Evolutionary conservation across 1,140 invertebrate genomes (phyloP).

Genomic region (Pseudomyrmex concolor): DNA sequence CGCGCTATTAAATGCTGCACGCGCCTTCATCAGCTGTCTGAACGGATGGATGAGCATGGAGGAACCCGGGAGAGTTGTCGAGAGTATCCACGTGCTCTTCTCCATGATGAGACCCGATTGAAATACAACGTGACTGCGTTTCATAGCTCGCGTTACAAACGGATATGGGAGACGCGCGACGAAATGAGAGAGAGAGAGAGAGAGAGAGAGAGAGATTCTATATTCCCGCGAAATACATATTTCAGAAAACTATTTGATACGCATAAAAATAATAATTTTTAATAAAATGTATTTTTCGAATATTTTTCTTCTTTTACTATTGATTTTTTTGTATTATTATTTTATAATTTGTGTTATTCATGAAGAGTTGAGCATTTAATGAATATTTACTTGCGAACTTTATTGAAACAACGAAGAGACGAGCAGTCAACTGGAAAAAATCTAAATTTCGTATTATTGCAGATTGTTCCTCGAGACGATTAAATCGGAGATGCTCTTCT

Average conservation of each 20-base stretch:
- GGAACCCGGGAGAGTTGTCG: slow-evolving; percentile 33
- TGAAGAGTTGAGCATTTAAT: slow-evolving; percentile 4
- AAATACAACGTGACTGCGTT: slow-evolving; percentile 38
- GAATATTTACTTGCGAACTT: slow-evolving; percentile 26
- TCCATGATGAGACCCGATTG: slow-evolving; percentile 36
- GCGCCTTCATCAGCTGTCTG: slow-evolving; percentile 33
- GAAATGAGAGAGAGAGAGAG: no score
- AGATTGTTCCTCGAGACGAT: slow-evolving; percentile 13
- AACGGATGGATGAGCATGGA: slow-evolving; percentile 21
- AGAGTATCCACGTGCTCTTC: slow-evolving; percentile 21
- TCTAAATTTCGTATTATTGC: slow-evolving; percentile 19
- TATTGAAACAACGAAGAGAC: background rate
- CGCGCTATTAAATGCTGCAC: slow-evolving; percentile 45
- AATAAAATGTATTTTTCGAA: background rate
- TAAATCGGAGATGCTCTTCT: background rate
- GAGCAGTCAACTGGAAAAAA: slow-evolving; percentile 1
- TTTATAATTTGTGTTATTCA: slow-evolving; percentile 10
- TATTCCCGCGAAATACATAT: background rate
- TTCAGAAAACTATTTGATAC: no score
- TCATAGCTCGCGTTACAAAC: background rate
- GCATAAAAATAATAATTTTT: background rate
- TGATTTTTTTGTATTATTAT: slow-evolving; percentile 1
- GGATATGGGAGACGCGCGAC: background rate
- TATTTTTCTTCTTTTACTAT: background rate
- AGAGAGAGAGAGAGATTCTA: background rate